phyloP scores from a whole-genome alignment of 2,113 vertebrate genomes.

The Suricata suricatta region DNA sequence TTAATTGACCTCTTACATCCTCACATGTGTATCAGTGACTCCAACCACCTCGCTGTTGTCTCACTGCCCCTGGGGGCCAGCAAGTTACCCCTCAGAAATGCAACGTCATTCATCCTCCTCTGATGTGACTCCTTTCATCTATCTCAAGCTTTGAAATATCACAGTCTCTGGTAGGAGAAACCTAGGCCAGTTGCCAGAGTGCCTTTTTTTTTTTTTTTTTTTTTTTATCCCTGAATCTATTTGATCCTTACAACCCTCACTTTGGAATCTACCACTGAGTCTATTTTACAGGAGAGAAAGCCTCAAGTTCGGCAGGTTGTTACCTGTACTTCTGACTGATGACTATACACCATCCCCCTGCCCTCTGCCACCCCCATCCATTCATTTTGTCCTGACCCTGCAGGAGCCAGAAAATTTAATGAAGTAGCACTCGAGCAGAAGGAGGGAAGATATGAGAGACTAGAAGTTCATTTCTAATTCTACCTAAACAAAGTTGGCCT shows the following conservation, averaged over 20 bases:
- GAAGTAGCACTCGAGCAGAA: neutral
- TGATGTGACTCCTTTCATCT: neutral
- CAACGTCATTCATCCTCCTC: fast-evolving
- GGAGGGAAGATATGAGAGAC: neutral
- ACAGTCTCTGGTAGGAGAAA: neutral
- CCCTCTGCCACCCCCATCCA: neutral
- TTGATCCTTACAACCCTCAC: neutral
- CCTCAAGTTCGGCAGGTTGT: neutral
- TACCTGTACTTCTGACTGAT: neutral
- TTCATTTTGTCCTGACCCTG: neutral
- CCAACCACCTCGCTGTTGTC: neutral
- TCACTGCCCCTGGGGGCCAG: neutral
- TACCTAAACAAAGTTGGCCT: neutral
- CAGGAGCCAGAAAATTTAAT: neutral
- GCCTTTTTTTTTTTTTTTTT: neutral
- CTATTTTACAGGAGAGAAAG: neutral
- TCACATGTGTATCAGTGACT: neutral
- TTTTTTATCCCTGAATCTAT: neutral
- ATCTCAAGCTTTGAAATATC: neutral
- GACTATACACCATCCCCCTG: neutral
- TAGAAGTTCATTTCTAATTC: neutral
- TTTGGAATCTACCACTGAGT: neutral
- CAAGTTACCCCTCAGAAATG: neutral
- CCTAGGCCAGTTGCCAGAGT: neutral
- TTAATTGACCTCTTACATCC: neutral